A percentile compares a stretch with the other conserved stretches of the same genome.
These are phyloP conservation scores for Prunella fulvescens DNA, from an alignment of 2,113 vertebrate species.

Conservation along the genomic window DNA sequence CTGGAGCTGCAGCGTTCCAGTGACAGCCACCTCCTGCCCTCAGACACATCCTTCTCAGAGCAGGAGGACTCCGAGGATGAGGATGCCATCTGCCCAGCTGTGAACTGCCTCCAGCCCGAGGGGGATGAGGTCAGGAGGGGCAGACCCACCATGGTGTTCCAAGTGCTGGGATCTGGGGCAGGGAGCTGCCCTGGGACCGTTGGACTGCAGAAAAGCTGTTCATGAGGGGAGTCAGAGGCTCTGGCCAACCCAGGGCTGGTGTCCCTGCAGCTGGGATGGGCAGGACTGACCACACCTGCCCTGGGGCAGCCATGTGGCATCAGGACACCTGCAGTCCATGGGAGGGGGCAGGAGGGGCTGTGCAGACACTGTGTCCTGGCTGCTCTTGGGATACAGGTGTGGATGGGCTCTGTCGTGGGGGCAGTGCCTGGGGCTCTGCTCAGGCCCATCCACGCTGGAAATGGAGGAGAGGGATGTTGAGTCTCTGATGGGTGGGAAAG, in stretches of 20 bases:
- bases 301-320: background rate
- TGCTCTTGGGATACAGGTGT: background rate
- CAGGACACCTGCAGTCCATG: background rate
- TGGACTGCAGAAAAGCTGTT: background rate
- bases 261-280: background rate
- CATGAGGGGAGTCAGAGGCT: background rate
- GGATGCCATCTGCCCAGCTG: slow-evolving; percentile 89
- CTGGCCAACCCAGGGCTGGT: fast-evolving
- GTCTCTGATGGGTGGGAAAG: background rate
- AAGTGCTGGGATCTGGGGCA: background rate
- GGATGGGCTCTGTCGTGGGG: too few relatives aligned
- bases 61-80: slow-evolving; percentile 93
- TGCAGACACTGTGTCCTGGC: background rate
- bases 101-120: slow-evolving; percentile 89
- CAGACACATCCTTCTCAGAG: slow-evolving; percentile 83
- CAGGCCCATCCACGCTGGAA: fast-evolving
- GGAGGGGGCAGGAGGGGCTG: background rate
- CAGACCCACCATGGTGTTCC: fast-evolving
- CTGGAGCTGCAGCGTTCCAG: slow-evolving; percentile 66
- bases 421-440: background rate
- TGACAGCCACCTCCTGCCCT: slow-evolving; percentile 79
- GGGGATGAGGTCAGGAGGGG: slow-evolving; percentile 89
- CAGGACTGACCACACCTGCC: fast-evolving
- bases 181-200: background rate
- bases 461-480: background rate